Evolutionary conservation across 2,797 vertebrate species (phyloP).

Genomic region (Urophycis tenuis): DNA sequence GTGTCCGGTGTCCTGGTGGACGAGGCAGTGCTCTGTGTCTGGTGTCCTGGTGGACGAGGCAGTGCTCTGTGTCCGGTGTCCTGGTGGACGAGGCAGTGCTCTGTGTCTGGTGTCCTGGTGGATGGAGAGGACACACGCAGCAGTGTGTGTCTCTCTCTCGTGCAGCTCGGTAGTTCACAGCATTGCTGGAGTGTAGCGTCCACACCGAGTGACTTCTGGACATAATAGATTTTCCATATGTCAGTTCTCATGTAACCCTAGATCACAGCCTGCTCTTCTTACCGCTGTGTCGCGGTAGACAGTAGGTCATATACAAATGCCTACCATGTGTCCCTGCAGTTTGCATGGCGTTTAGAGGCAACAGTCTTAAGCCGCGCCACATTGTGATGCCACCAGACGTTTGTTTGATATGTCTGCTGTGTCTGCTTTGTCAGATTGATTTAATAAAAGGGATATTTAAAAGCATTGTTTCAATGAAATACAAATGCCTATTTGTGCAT

Average conservation of each 20-base stretch:
- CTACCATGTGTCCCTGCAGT: constrained; percentile 8
- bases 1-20: too few species aligned
- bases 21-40: too few species aligned
- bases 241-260: constrained; percentile 16
- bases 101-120: background rate
- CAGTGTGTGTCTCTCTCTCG: background rate
- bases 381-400: constrained; percentile 20
- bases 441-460: constrained; percentile 14
- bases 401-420: background rate
- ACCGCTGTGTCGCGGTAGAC: background rate
- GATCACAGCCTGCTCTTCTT: background rate
- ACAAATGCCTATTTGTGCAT: background rate
- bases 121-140: too few species aligned
- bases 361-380: constrained; percentile 24
- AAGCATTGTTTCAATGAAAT: background rate
- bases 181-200: background rate
- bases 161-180: background rate
- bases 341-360: constrained; percentile 3
- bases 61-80: too few species aligned
- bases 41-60: too few species aligned
- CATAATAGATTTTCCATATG: constrained; percentile 4
- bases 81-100: too few species aligned
- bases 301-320: constrained; percentile 11
- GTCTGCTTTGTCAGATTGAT: constrained; percentile 37
- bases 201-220: background rate